These are phyloP conservation scores for Bilobella aurantiaca DNA, from an alignment of 1,140 invertebrate genomes.

Conservation along the genomic window DNA sequence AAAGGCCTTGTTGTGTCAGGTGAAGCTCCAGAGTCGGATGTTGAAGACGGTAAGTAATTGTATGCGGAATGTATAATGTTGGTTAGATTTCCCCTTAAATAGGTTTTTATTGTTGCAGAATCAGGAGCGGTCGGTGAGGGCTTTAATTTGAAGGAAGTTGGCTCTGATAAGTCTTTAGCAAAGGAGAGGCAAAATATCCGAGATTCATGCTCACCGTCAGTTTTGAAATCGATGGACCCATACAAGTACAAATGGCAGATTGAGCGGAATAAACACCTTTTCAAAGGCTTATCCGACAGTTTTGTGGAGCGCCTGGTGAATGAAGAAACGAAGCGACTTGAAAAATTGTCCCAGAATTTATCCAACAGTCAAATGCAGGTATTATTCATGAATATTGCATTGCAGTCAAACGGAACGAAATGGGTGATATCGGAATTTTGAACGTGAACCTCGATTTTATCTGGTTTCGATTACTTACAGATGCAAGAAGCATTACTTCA, in stretches of 20 bases:
- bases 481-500: slow-evolving; percentile 33
- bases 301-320: slow-evolving; percentile 22
- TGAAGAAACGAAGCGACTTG: slow-evolving; percentile 19
- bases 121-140: neutral
- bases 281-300: slow-evolving; percentile 22
- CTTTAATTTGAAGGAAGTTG: neutral
- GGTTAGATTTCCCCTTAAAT: neutral
- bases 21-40: slow-evolving; percentile 28
- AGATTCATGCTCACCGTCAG: too few relatives aligned
- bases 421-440: too few relatives aligned
- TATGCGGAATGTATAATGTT: neutral
- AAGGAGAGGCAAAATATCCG: too few relatives aligned
- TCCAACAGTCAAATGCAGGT: slow-evolving; percentile 29
- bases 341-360: slow-evolving; percentile 28
- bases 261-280: slow-evolving; percentile 23
- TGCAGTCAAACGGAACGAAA: too few relatives aligned
- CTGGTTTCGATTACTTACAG: slow-evolving; percentile 11
- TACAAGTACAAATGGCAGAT: slow-evolving; percentile 21
- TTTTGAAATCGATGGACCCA: slow-evolving; percentile 10
- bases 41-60: slow-evolving; percentile 9
- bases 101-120: neutral
- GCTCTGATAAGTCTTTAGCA: neutral
- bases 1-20: slow-evolving; percentile 13
- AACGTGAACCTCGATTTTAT: neutral
- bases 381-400: neutral